Evolutionary conservation across 2,797 vertebrate genomes (phyloP).

Genomic region (Melanogrammus aeglefinus): DNA sequence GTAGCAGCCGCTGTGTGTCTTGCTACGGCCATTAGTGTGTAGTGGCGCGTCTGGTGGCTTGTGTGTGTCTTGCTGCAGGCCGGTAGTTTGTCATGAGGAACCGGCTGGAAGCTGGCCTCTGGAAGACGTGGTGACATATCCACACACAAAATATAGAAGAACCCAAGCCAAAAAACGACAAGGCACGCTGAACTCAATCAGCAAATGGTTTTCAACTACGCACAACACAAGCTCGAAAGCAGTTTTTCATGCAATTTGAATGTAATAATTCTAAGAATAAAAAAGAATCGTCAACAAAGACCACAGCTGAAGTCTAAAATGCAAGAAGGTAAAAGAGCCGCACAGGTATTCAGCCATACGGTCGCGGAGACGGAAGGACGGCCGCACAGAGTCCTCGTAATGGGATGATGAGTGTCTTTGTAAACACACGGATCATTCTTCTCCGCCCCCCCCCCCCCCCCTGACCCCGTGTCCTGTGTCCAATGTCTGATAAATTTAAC

Average conservation of each 20-base stretch:
- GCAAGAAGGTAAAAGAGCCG: neutral
- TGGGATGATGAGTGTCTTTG: slow-evolving; percentile 10
- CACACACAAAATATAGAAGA: slow-evolving; percentile 5
- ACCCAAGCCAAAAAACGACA: neutral
- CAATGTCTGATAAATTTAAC: slow-evolving; percentile 86
- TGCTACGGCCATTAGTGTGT: slow-evolving; percentile 3
- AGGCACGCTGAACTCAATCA: neutral
- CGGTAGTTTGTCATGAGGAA: slow-evolving; percentile 53
- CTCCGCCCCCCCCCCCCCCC: slow-evolving; percentile 6
- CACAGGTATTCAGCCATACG: neutral
- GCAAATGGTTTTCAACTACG: neutral
- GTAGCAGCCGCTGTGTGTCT: neutral
- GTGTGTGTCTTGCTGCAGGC: slow-evolving; percentile 47
- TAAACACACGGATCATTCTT: slow-evolving; percentile 2
- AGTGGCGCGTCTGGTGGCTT: slow-evolving; percentile 18
- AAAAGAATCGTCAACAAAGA: too few relatives aligned
- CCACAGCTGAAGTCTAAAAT: neutral
- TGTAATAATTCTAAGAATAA: neutral
- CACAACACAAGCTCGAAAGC: neutral
- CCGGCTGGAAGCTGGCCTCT: slow-evolving; percentile 41
- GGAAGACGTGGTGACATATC: slow-evolving; percentile 29
- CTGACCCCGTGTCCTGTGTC: slow-evolving; percentile 6
- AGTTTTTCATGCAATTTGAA: neutral
- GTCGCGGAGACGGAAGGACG: neutral
- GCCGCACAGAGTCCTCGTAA: neutral